Evolutionary conservation across 2,797 vertebrate genomes (phyloP), one percentile per base, ranked within the genome.

Genomic region (Characodon lateralis): DNA sequence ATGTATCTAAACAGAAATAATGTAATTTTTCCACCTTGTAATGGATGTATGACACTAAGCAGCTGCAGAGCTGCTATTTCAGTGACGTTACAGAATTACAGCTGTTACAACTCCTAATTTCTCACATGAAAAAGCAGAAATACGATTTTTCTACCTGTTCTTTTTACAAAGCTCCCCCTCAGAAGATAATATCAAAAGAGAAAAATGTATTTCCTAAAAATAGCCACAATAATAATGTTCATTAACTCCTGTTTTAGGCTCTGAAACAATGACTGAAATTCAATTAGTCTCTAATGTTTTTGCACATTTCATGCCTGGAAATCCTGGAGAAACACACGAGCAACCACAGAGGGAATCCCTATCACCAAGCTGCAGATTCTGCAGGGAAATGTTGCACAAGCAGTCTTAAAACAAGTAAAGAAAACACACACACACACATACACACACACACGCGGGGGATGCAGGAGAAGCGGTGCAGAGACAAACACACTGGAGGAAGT

Each of bases 241-340:
- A 58, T 9, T 9, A 24, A 58, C 55, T 58, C 39, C 2, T 8
- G 13, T n/a, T 22, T 68, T 68, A 24, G 8, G 31, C 31, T 41
- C 35, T 55, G 6, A 56, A 41, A 31, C 22, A 41, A 8, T 6
- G 24, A 69, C 66, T 28, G 20, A 46, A 43, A 89, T 86, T 89
- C 65, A 93, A 92, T 92, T 88, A 90, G 73, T 69, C 74, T 3
- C 69, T 18, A 6, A 63, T 81, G 79, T 86, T 88, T 85, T 90
- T 89, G 90, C 79, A 73, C 87, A 92, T 93, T 89, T 89, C 65
- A 41, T 71, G 81, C 78, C 73, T 73, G 0, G 1, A 79, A 61
- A 81, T 91, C 89, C 84, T 85, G 31, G 61, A 35, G 85, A 84
- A 81, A 73, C 81, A 73, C 56, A 41, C 20, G 66, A 89, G 75